Percentiles rank a stretch among this genome's conserved stretches.
These are phyloP conservation scores for Drosophila bocqueti DNA, from an alignment of 1,140 invertebrate species.

Conservation along the genomic window DNA sequence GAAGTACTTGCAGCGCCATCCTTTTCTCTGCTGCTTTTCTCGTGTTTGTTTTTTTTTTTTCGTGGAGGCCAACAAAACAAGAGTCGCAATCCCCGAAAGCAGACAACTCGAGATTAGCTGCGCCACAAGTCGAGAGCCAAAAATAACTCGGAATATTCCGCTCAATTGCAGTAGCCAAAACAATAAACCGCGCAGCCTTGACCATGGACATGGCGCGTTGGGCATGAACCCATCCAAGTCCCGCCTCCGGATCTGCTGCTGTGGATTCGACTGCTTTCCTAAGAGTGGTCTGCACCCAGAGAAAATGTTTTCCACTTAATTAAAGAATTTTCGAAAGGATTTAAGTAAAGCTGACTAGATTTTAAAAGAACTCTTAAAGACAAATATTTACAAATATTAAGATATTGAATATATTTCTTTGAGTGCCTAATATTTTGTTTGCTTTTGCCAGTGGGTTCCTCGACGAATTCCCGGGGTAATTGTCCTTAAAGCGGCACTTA, in stretches of 20 bases:
- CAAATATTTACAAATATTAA: not conserved
- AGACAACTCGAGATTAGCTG: conserved; percentile 77
- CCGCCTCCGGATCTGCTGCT: conserved; percentile 24
- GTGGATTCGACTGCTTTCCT: conserved; percentile 2
- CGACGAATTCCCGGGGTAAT: conserved; percentile 20
- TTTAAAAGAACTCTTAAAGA: not conserved
- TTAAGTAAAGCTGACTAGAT: not conserved
- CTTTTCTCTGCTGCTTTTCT: conserved; percentile 3
- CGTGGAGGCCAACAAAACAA: conserved; percentile 51
- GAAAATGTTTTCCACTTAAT: not conserved
- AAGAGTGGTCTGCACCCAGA: conserved; percentile 6
- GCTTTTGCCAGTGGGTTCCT: conserved; percentile 9
- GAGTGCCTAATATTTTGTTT: conserved; percentile 35
- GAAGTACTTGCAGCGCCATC: conserved; percentile 44
- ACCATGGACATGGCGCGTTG: conserved; percentile 66
- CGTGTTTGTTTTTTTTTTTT: not conserved
- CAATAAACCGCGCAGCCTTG: conserved; percentile 72
- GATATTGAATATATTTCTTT: not conserved
- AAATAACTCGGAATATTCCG: conserved; percentile 70
- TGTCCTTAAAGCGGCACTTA: conserved; percentile 40
- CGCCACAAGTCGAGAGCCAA: conserved; percentile 68
- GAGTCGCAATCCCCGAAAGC: conserved; percentile 56
- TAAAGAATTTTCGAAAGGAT: too few species aligned
- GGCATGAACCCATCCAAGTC: conserved; percentile 38
- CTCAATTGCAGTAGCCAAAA: conserved; percentile 70